phyloP scores from a whole-genome alignment of 2,113 vertebrate genomes.

The Mungos mungo region DNA sequence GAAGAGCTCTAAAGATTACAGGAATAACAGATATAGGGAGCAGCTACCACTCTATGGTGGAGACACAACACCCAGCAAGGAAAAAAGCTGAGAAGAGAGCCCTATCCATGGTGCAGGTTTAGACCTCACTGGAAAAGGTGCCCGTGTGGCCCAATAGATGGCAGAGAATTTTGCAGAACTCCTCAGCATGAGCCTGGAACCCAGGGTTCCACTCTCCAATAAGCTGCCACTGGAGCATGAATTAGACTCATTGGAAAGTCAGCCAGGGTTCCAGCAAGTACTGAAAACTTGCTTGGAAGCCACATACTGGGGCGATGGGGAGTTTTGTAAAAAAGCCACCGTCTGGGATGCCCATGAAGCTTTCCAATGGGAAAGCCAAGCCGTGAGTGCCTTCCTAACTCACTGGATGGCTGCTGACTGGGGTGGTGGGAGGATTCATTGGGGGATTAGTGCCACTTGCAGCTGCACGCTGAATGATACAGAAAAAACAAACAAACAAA shows the following conservation, averaged over 20 bases:
- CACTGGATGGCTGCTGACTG: too few species aligned
- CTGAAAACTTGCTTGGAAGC: neutral
- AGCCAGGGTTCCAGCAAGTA: neutral
- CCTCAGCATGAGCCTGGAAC: neutral
- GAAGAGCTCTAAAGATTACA: neutral
- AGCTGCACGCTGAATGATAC: neutral
- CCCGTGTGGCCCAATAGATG: neutral
- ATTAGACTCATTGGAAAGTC: neutral
- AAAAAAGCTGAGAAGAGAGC: neutral
- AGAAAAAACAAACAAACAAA: neutral
- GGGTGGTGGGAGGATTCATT: neutral
- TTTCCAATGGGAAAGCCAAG: neutral
- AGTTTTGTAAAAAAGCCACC: neutral
- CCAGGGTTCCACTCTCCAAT: neutral
- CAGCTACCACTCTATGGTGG: neutral
- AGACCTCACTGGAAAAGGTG: neutral
- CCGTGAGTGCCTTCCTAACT: neutral
- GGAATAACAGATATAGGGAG: neutral
- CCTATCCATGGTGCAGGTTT: neutral
- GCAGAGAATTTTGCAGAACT: neutral
- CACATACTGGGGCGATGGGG: neutral
- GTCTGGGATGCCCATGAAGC: neutral
- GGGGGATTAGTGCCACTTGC: neutral
- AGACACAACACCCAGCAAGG: neutral
- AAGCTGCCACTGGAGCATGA: neutral